phyloP scores from a whole-genome alignment of 2,888 invertebrate species.

The Ennomos quercinarius region DNA sequence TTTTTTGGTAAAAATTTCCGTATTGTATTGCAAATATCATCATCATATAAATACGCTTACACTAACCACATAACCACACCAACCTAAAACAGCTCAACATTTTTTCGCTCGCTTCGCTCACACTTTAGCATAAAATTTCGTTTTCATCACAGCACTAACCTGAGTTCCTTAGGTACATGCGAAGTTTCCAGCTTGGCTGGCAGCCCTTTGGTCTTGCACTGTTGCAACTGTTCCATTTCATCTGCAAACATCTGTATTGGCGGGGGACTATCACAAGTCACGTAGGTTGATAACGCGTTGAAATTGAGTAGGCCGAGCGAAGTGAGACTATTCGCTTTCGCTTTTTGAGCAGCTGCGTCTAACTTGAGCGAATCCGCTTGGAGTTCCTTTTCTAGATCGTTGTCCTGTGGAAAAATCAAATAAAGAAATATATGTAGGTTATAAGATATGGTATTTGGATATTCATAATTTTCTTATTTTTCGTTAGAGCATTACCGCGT shows the following conservation, averaged over 20 bases:
- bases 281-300: slow-evolving; percentile 86
- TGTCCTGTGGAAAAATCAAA: slow-evolving; percentile 58
- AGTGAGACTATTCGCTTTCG: slow-evolving; percentile 67
- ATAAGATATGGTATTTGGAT: too few species aligned
- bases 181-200: slow-evolving; percentile 89
- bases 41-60: too few species aligned
- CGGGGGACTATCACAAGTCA: slow-evolving; percentile 92
- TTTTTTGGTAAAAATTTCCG: too few species aligned
- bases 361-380: slow-evolving; percentile 72
- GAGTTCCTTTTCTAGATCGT: slow-evolving; percentile 75
- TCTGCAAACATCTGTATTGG: slow-evolving; percentile 92
- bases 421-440: too few species aligned
- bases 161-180: slow-evolving; percentile 88
- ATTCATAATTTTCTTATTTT: too few species aligned
- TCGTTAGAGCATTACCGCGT: too few species aligned
- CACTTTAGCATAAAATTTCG: too few species aligned
- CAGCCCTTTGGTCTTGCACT: slow-evolving; percentile 89
- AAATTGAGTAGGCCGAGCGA: slow-evolving; percentile 75
- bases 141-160: slow-evolving; percentile 49
- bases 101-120: too few species aligned
- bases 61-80: too few species aligned
- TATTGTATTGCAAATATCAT: too few species aligned
- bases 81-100: too few species aligned
- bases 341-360: slow-evolving; percentile 62
- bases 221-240: slow-evolving; percentile 90